Evolutionary conservation across 2,888 invertebrate species (phyloP).

Genomic region (Sclerodermus sp.): DNA sequence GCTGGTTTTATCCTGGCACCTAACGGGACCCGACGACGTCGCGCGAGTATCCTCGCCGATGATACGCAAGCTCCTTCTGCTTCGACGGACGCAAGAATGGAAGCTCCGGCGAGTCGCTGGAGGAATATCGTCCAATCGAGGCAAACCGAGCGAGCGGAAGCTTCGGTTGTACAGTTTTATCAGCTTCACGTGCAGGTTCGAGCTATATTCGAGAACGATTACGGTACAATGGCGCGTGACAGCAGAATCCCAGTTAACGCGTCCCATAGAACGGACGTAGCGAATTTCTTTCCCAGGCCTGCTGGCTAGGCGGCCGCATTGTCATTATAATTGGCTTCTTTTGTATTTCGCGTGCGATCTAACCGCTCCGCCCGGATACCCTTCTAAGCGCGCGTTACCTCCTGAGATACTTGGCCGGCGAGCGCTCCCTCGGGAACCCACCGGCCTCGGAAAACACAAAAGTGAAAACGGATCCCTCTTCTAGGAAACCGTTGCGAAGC

Average conservation of each 20-base stretch:
- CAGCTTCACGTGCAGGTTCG: too few species aligned
- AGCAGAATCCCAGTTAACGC: constrained; percentile 35
- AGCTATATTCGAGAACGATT: constrained; percentile 23
- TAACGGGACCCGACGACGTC: too few species aligned
- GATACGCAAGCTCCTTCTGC: too few species aligned
- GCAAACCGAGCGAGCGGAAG: too few species aligned
- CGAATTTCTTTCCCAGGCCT: constrained; percentile 53
- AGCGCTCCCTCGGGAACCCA: constrained; percentile 49
- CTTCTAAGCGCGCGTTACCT: constrained; percentile 16
- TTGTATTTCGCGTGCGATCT: constrained; percentile 52
- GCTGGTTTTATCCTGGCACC: too few species aligned
- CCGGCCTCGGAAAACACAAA: constrained; percentile 39
- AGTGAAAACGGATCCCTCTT: constrained; percentile 41
- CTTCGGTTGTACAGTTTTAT: too few species aligned
- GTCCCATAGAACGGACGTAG: constrained; percentile 40
- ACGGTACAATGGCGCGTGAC: constrained; percentile 41
- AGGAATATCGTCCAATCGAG: too few species aligned
- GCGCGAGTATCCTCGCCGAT: too few species aligned
- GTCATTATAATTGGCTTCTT: constrained; percentile 56
- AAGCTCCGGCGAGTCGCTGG: too few species aligned
- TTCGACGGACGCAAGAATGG: too few species aligned
- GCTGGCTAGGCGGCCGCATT: constrained; percentile 41
- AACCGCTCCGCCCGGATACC: constrained; percentile 38
- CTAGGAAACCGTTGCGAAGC: constrained; percentile 30
- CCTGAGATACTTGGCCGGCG: constrained; percentile 40